Evolutionary conservation across 2,113 vertebrate genomes (phyloP).

Genomic region (Cebidichthys violaceus): DNA sequence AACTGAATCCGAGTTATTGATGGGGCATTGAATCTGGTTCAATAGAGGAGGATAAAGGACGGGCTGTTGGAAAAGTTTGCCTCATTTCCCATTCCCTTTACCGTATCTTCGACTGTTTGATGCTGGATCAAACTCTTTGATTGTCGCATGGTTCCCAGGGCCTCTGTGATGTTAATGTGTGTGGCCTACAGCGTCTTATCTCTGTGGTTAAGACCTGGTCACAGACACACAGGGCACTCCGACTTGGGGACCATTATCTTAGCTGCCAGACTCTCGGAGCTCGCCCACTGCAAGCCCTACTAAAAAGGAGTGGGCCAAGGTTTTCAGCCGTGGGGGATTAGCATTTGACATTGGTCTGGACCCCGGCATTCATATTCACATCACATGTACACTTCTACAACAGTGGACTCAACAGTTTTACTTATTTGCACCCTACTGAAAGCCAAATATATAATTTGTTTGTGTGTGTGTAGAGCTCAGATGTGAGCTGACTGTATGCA

Average conservation of each 20-base stretch:
- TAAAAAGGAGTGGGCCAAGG: conserved; percentile 67
- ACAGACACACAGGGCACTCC: conserved; percentile 57
- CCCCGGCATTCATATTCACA: conserved; percentile 63
- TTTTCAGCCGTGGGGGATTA: conserved; percentile 76
- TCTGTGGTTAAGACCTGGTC: conserved; percentile 72
- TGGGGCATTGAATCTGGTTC: conserved; percentile 44
- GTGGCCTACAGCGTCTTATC: conserved; percentile 74
- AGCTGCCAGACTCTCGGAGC: conserved; percentile 76
- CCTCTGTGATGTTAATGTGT: conserved; percentile 73
- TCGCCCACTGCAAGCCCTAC: conserved; percentile 65
- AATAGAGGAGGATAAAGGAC: conserved; percentile 29
- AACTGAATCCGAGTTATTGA: conserved; percentile 48
- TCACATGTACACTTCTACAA: conserved; percentile 40
- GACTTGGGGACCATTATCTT: conserved; percentile 79
- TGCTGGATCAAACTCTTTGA: conserved; percentile 72
- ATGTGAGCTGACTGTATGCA: conserved; percentile 47
- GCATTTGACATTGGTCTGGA: conserved; percentile 75
- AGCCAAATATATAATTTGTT: conserved; percentile 52
- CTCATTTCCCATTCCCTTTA: conserved; percentile 34
- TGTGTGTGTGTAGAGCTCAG: conserved; percentile 52
- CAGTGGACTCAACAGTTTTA: conserved; percentile 46
- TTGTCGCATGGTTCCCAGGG: conserved; percentile 65
- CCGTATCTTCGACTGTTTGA: conserved; percentile 34
- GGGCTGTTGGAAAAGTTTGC: conserved; percentile 41
- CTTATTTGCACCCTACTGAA: conserved; percentile 54